Evolutionary conservation across 1,140 invertebrate genomes (phyloP).

Genomic region (Drosophila nannoptera): DNA sequence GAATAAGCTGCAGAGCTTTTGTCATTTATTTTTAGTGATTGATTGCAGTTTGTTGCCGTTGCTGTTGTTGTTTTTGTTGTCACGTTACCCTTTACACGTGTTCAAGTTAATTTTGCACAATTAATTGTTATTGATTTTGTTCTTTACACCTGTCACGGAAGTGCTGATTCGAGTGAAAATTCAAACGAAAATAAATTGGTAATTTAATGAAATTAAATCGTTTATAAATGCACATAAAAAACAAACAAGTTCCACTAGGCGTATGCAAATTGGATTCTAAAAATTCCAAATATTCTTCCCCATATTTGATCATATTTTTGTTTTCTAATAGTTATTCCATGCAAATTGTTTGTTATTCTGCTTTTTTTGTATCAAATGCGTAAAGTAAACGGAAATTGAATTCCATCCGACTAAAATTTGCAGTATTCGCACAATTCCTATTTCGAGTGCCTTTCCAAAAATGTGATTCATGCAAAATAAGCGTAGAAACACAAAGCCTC

Average conservation of each 20-base stretch:
- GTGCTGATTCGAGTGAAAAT: neutral
- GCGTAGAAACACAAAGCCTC: neutral
- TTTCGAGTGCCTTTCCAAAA: constrained; percentile 6
- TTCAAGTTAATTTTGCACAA: constrained; percentile 19
- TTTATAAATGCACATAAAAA: neutral
- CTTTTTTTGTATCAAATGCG: constrained; percentile 30
- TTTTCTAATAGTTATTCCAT: constrained; percentile 63
- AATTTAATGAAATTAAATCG: constrained; percentile 16
- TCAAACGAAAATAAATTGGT: neutral
- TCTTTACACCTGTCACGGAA: neutral
- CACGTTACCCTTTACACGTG: constrained; percentile 34
- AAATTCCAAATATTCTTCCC: constrained; percentile 36
- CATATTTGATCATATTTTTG: constrained; percentile 12
- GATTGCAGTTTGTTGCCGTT: constrained; percentile 44
- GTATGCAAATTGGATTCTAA: constrained; percentile 48
- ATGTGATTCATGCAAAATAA: constrained; percentile 14
- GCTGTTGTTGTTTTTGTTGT: constrained; percentile 22
- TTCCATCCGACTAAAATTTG: constrained; percentile 6
- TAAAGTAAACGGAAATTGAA: constrained; percentile 55
- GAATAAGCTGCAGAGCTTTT: constrained; percentile 24
- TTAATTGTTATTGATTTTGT: constrained; percentile 10
- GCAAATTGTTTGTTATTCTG: constrained; percentile 44
- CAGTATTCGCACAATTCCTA: neutral
- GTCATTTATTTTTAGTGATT: constrained; percentile 61
- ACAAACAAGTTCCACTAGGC: constrained; percentile 51